phyloP scores from a whole-genome alignment of 1,140 invertebrate species.

The Chrysoperla carnea region DNA sequence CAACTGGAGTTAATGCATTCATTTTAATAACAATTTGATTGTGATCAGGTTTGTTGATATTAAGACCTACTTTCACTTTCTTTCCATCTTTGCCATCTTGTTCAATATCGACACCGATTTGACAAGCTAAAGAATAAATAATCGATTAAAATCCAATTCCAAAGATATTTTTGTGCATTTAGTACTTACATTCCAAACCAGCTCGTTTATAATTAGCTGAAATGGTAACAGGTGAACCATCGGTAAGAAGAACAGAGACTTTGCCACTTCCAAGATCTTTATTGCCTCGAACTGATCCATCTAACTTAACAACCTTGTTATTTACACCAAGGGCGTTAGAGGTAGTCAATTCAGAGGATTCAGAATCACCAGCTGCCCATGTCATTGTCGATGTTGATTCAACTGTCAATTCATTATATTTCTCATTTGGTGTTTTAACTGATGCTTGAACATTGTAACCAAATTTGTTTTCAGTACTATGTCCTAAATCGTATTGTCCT shows the following conservation, averaged over 20 bases:
- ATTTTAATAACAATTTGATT: constrained; percentile 22
- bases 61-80: constrained; percentile 21
- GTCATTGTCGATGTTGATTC: no score
- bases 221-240: not conserved
- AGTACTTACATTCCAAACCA: constrained; percentile 13
- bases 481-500: constrained; percentile 4
- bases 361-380: no score
- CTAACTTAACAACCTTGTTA: not conserved
- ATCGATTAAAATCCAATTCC: not conserved
- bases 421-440: not conserved
- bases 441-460: not conserved
- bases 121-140: constrained; percentile 5
- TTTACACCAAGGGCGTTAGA: not conserved
- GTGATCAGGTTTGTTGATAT: constrained; percentile 19
- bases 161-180: not conserved
- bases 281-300: constrained; percentile 5
- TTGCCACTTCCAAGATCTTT: constrained; percentile 7
- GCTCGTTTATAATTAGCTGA: constrained; percentile 6
- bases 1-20: constrained; percentile 26
- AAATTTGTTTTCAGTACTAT: not conserved
- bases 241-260: constrained; percentile 13
- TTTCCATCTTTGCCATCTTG: constrained; percentile 36
- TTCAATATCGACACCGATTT: constrained; percentile 15
- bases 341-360: no score
- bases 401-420: not conserved